Evolutionary conservation across 2,888 invertebrate genomes (phyloP).

Genomic region (Pocota personata): DNA sequence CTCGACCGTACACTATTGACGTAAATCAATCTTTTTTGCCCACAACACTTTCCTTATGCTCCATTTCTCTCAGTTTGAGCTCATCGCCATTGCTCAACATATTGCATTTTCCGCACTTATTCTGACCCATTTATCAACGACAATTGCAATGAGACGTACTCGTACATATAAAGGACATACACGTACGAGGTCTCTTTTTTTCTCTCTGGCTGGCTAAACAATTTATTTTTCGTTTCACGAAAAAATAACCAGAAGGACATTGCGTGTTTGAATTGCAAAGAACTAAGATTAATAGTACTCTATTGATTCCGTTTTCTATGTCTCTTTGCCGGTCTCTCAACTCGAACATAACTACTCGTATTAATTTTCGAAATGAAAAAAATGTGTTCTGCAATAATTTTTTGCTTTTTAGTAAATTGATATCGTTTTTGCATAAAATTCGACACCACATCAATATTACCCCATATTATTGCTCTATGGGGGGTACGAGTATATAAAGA

Average conservation of each 20-base stretch:
- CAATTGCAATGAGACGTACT: conserved; percentile 48
- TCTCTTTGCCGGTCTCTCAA: neutral
- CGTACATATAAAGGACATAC: conserved; percentile 7
- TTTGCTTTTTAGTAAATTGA: conserved; percentile 51
- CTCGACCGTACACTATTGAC: conserved; percentile 35
- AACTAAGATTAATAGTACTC: conserved; percentile 39
- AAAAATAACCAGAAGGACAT: conserved; percentile 2
- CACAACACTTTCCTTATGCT: neutral
- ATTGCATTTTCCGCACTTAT: conserved; percentile 59
- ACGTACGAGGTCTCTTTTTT: neutral
- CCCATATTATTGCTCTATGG: neutral
- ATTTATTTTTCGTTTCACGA: neutral
- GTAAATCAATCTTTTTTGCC: conserved; percentile 47
- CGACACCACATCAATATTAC: conserved; percentile 14
- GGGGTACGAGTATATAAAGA: neutral
- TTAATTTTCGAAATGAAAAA: conserved; percentile 42
- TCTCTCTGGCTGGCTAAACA: conserved; percentile 8
- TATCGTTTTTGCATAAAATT: conserved; percentile 34
- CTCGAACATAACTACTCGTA: conserved; percentile 32
- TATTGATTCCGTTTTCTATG: conserved; percentile 25
- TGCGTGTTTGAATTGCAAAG: neutral
- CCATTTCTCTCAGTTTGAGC: neutral
- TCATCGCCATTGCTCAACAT: conserved; percentile 3
- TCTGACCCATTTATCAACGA: conserved; percentile 62
- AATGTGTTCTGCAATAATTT: neutral